Percentiles rank a stretch among this genome's conserved stretches.
phyloP scores from a whole-genome alignment of 2,113 vertebrate genomes.

The Myrmophylax atrothorax region DNA sequence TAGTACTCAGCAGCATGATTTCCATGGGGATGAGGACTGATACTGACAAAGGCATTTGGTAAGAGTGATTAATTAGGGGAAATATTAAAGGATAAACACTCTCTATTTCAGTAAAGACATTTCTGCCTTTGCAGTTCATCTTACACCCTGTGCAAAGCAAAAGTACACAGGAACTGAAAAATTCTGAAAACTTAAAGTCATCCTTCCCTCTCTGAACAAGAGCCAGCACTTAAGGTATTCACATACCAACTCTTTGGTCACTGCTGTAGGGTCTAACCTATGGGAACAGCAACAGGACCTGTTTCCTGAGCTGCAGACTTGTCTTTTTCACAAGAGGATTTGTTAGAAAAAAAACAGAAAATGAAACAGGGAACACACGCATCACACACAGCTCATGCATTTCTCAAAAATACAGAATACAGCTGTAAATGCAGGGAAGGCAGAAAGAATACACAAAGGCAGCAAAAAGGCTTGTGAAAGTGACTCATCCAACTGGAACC shows the following conservation, averaged over 20 bases:
- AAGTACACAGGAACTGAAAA: neutral
- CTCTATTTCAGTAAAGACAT: neutral
- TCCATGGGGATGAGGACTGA: neutral
- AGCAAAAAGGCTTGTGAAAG: neutral
- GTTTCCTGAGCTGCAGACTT: neutral
- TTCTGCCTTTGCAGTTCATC: neutral
- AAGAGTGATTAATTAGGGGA: neutral
- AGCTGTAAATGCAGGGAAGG: neutral
- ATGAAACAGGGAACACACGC: neutral
- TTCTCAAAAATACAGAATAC: neutral
- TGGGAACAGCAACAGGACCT: neutral
- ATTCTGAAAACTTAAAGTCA: neutral
- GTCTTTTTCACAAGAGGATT: neutral
- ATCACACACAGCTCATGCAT: neutral
- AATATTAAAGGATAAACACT: neutral
- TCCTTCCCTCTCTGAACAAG: neutral
- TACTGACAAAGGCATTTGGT: neutral
- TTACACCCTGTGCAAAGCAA: neutral
- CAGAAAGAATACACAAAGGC: neutral
- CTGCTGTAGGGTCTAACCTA: neutral
- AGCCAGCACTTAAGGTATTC: accelerated
- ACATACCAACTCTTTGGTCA: neutral
- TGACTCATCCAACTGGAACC: neutral
- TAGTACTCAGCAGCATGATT: neutral
- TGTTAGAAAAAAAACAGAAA: neutral